phyloP scores from a whole-genome alignment of 2,113 vertebrate genomes.

The Ancistrus triradiatus region DNA sequence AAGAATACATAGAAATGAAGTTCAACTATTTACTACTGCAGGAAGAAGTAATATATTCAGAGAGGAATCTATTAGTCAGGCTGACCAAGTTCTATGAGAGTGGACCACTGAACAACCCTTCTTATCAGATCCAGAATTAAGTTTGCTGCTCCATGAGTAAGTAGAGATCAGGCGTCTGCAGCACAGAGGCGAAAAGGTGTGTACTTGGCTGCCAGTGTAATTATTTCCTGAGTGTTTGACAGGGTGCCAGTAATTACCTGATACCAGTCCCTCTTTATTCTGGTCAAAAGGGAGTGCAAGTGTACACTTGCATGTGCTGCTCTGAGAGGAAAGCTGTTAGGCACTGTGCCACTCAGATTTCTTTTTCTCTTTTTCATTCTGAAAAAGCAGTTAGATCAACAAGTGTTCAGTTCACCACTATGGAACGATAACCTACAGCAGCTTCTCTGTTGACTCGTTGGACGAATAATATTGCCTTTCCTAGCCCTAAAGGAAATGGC shows the following conservation, averaged over 20 bases:
- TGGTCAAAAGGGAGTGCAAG: conserved; percentile 51
- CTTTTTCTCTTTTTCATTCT: conserved; percentile 5
- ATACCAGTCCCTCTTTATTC: conserved; percentile 61
- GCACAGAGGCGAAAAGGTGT: conserved; percentile 26
- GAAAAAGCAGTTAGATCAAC: conserved; percentile 20
- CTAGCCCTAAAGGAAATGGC: conserved; percentile 13
- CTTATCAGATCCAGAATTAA: conserved; percentile 48
- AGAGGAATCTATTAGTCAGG: too few relatives aligned
- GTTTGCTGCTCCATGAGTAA: conserved; percentile 42
- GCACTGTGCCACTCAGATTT: conserved; percentile 25
- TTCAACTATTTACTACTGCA: background rate
- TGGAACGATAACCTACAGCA: conserved; percentile 11
- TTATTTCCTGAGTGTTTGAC: conserved; percentile 62
- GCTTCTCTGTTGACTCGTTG: background rate
- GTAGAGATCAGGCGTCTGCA: conserved; percentile 40
- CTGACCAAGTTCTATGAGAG: background rate
- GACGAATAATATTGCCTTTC: conserved; percentile 26
- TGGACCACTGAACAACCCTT: background rate
- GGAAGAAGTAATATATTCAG: too few relatives aligned
- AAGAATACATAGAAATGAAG: background rate
- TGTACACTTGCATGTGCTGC: conserved; percentile 54
- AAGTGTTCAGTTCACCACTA: background rate
- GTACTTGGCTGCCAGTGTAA: conserved; percentile 52
- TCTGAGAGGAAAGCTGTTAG: conserved; percentile 33
- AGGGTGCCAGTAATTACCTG: conserved; percentile 66